phyloP scores from a whole-genome alignment of 2,113 vertebrate genomes.

The Corythaeola cristata region DNA sequence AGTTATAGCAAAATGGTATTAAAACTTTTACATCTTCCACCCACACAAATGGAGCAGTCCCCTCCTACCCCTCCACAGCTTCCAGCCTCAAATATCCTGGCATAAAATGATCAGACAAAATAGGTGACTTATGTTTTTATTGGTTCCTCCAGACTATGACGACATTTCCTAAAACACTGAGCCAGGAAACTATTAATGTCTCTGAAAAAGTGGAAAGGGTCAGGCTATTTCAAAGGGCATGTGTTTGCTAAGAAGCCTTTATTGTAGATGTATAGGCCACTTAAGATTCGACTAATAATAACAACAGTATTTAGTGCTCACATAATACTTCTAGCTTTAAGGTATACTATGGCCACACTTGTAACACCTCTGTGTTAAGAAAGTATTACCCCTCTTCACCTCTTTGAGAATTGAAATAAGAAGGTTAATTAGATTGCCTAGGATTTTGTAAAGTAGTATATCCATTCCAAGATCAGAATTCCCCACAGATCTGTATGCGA shows the following conservation, averaged over 20 bases:
- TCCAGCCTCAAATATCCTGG: slow-evolving; percentile 61
- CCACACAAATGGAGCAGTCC: neutral
- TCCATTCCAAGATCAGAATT: neutral
- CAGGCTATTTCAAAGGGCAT: slow-evolving; percentile 53
- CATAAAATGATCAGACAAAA: slow-evolving; percentile 71
- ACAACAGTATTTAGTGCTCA: neutral
- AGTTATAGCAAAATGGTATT: neutral
- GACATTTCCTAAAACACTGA: slow-evolving; percentile 75
- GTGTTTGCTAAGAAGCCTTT: slow-evolving; percentile 42
- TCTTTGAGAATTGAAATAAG: neutral
- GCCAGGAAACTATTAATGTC: slow-evolving; percentile 78
- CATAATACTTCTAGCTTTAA: neutral
- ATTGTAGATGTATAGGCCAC: neutral
- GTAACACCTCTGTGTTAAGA: neutral
- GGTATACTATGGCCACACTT: neutral
- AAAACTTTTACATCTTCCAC: slow-evolving; percentile 4
- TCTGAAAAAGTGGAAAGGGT: slow-evolving; percentile 67
- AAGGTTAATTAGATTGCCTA: neutral
- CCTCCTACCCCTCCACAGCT: neutral
- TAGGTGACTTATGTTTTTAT: slow-evolving; percentile 80
- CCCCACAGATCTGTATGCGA: neutral
- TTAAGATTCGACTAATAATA: neutral
- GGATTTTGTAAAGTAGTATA: neutral
- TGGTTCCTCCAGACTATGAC: slow-evolving; percentile 79
- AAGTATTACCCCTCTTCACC: neutral